Base-by-base conservation (phyloP, 2,797 vertebrate species). In the Knipowitschia caucasica region DNA sequence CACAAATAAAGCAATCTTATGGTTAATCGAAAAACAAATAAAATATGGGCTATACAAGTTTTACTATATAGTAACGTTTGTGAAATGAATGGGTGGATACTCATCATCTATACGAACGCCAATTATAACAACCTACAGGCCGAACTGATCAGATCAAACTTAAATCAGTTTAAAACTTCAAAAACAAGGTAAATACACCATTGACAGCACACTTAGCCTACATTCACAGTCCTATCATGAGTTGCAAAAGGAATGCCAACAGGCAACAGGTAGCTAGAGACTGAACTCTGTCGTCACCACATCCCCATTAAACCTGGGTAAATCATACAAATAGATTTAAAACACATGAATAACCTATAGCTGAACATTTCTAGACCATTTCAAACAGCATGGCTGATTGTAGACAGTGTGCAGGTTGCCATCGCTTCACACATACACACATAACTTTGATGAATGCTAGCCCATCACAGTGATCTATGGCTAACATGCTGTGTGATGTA, bases 231-330 rank as follows among this genome's bases (percentile, higher is more conserved):
- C 5, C 39, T 11, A 4, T 31, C 35, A 60, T 23, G 49, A 56
- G 56, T 26, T 35, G 2, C 44, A 47, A 47, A 46, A 45, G 58
- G 17, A 35, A 46, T 46, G 57, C 21, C 31, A 4, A n/a, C 47
- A 44, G 77, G 78, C 81, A 87, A 86, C 84, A 87, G 80, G 77
- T 87, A 58, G 72, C 55, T 54, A 49, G 46, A 31, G 9, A 23
- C 30, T 56, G 44, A 49, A 43, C 53, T 47, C 45, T 65, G 11
- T 27, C 36, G 20, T 34, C 31, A 11, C 34, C 12, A 11, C 4
- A 39, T 39, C 8, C 14, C 17, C 5, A 47, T 11, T 29, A 15
- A 10, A 46, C 56, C 0, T n/a, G n/a, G n/a, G n/a, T n/a, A n/a
- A n/a, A n/a, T n/a, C n/a, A n/a, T n/a, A n/a, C n/a, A n/a, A n/a